Evolutionary conservation across 2,888 invertebrate genomes (phyloP).

Genomic region (Eristalis arbustorum): DNA sequence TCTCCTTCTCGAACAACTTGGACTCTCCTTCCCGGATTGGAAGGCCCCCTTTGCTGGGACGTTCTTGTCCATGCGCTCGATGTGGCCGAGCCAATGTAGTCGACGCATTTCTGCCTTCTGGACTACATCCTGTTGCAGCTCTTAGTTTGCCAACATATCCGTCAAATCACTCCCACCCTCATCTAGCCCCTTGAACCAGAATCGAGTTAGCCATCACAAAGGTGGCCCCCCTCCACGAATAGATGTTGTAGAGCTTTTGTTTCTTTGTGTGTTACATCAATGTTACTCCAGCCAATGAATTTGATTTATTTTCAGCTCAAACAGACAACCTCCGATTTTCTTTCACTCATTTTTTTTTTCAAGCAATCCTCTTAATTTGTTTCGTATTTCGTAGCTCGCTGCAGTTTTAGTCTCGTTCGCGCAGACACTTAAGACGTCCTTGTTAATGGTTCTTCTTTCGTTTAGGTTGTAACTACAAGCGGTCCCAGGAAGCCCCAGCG

Average conservation of each 20-base stretch:
- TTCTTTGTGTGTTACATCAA: neutral
- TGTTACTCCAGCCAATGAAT: neutral
- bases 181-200: neutral
- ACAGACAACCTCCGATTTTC: neutral
- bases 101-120: too few species aligned
- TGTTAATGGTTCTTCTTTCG: slow-evolving; percentile 52
- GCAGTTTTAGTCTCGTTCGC: slow-evolving; percentile 38
- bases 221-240: neutral
- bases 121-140: too few species aligned
- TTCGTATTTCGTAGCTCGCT: slow-evolving; percentile 60
- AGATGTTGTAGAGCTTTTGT: neutral
- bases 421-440: neutral
- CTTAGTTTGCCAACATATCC: neutral
- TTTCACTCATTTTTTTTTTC: slow-evolving; percentile 36
- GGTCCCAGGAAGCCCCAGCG: slow-evolving; percentile 90
- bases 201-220: neutral
- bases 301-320: neutral
- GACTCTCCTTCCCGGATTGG: too few species aligned
- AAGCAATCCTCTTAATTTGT: slow-evolving; percentile 50
- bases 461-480: slow-evolving; percentile 88
- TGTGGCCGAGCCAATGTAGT: too few species aligned
- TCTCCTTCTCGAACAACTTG: too few species aligned
- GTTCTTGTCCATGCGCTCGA: too few species aligned
- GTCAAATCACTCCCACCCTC: neutral
- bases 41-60: too few species aligned